phyloP scores from a whole-genome alignment of 2,797 vertebrate species.

The Paramormyrops hopkinsi region DNA sequence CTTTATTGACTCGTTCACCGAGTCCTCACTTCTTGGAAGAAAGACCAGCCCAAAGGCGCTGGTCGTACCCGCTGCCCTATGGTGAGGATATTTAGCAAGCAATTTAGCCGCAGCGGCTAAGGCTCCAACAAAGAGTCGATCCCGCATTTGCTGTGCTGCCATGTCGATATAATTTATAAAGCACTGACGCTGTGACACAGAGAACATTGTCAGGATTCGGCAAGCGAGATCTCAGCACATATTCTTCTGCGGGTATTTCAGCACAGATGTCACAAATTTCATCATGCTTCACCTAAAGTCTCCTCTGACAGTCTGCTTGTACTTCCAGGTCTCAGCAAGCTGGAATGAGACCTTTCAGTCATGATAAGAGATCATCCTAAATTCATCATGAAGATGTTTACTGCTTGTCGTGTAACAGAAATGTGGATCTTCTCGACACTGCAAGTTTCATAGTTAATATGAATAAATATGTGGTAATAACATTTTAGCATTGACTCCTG shows the following conservation, averaged over 20 bases:
- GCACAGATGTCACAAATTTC: neutral
- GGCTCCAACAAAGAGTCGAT: neutral
- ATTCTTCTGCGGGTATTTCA: neutral
- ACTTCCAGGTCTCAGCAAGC: neutral
- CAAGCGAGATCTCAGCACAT: neutral
- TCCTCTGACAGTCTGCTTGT: neutral
- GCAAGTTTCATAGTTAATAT: neutral
- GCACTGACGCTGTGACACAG: neutral
- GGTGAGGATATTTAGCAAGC: neutral
- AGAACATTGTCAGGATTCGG: neutral
- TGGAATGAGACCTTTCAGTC: neutral
- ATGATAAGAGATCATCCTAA: neutral
- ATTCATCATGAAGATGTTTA: neutral
- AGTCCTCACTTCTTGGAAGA: neutral
- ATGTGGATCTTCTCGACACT: slow-evolving; percentile 8
- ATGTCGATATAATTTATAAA: neutral
- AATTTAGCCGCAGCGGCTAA: neutral
- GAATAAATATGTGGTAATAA: slow-evolving; percentile 8
- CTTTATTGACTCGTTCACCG: slow-evolving; percentile 14
- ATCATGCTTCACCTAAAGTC: neutral
- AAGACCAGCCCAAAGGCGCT: neutral
- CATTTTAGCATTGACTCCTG: neutral
- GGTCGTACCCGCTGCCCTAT: neutral
- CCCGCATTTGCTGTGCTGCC: neutral
- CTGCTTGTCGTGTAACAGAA: neutral